Percentiles rank a stretch among this genome's conserved stretches.
Conservation (phyloP, 2,113 vertebrate genomes). For the Chrysochloris asiatica region DNA sequence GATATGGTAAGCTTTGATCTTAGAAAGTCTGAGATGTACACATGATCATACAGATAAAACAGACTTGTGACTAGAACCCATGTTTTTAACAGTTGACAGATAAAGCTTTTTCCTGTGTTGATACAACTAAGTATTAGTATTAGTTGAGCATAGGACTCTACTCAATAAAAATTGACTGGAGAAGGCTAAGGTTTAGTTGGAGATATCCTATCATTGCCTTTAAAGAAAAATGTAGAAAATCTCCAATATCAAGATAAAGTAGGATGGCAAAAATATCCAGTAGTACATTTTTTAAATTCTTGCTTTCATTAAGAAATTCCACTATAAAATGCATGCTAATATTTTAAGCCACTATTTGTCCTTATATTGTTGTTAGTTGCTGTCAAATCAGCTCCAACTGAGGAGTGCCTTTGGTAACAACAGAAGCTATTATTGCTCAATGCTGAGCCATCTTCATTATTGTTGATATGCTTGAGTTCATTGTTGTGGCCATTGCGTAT, state of each 20-base stretch:
- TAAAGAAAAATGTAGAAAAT: slow-evolving; percentile 34
- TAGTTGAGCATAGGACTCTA: background rate
- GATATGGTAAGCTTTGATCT: background rate
- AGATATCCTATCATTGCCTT: background rate
- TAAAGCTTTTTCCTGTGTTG: background rate
- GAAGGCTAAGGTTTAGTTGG: background rate
- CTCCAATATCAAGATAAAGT: background rate
- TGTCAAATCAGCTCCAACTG: too few relatives aligned
- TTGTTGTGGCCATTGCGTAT: background rate
- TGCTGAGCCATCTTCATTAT: too few relatives aligned
- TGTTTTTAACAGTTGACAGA: background rate
- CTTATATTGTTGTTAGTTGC: background rate
- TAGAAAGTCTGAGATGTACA: background rate
- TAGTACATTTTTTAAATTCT: background rate
- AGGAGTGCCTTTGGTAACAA: too few relatives aligned
- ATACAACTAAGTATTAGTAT: background rate
- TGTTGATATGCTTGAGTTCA: too few relatives aligned
- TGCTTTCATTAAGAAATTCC: background rate
- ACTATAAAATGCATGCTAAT: background rate
- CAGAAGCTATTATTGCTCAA: too few relatives aligned
- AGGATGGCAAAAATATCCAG: background rate
- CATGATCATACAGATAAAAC: background rate
- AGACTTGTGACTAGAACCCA: background rate
- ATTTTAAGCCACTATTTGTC: background rate
- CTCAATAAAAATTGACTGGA: background rate